phyloP scores from a whole-genome alignment of 2,888 invertebrate genomes.

The Therioaphis trifolii region DNA sequence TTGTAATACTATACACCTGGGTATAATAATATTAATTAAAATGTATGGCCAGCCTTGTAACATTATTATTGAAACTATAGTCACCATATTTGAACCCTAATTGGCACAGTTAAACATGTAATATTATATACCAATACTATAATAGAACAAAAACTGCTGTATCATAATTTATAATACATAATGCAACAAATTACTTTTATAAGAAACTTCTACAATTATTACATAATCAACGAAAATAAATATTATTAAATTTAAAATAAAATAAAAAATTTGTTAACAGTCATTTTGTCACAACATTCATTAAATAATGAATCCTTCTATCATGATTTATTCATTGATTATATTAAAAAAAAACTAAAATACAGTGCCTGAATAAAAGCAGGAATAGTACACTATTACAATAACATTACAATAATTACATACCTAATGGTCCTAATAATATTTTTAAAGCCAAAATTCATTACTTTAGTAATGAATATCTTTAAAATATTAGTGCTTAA shows the following conservation, averaged over 20 bases:
- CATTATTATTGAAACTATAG: neutral
- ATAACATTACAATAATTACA: neutral
- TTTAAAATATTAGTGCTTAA: neutral
- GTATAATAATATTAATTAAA: neutral
- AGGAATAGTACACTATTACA: neutral
- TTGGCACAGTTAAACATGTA: neutral
- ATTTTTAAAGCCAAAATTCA: neutral
- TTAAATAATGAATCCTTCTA: neutral
- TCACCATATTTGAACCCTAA: neutral
- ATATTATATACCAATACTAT: neutral
- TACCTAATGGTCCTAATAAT: conserved; percentile 11
- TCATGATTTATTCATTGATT: neutral
- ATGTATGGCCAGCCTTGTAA: neutral
- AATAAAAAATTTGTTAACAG: neutral
- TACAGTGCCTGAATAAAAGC: neutral
- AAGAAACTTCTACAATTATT: neutral
- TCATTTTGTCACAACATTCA: neutral
- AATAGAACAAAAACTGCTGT: neutral
- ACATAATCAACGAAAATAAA: neutral
- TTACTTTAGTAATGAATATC: neutral
- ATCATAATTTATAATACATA: neutral
- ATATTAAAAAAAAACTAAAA: neutral
- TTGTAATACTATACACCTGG: neutral
- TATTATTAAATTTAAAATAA: neutral
- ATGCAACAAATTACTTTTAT: neutral